phyloP scores from a whole-genome alignment of 2,113 vertebrate species.

The Agapornis roseicollis region DNA sequence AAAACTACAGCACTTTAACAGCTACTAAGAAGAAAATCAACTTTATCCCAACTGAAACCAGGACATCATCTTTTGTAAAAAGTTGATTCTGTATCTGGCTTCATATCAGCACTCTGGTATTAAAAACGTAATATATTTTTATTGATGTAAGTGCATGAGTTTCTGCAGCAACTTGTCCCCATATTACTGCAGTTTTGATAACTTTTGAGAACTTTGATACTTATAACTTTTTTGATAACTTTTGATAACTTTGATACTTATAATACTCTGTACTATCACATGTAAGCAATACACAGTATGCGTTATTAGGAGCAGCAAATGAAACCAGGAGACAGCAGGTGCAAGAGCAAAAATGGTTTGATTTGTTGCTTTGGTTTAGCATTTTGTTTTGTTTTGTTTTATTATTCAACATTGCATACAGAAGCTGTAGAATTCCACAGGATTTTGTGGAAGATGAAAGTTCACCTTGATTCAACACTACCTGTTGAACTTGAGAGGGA shows the following conservation, averaged over 20 bases:
- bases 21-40: not conserved
- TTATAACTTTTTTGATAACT: no score
- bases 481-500: not conserved
- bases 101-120: not conserved
- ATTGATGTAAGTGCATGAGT: not conserved
- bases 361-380: not conserved
- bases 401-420: not conserved
- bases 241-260: no score
- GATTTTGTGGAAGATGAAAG: not conserved
- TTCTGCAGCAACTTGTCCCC: not conserved
- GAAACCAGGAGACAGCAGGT: not conserved
- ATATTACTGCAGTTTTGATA: not conserved
- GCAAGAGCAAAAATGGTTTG: not conserved
- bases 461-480: not conserved
- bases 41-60: not conserved
- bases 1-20: not conserved
- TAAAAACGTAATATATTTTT: not conserved
- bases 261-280: not conserved
- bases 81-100: not conserved
- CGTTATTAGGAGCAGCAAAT: not conserved
- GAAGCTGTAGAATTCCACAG: not conserved
- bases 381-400: not conserved
- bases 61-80: not conserved
- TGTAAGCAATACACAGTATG: not conserved
- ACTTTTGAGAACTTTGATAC: no score